These are phyloP conservation scores for Margaritifera margaritifera DNA, from an alignment of 2,888 invertebrate species.

Conservation along the genomic window DNA sequence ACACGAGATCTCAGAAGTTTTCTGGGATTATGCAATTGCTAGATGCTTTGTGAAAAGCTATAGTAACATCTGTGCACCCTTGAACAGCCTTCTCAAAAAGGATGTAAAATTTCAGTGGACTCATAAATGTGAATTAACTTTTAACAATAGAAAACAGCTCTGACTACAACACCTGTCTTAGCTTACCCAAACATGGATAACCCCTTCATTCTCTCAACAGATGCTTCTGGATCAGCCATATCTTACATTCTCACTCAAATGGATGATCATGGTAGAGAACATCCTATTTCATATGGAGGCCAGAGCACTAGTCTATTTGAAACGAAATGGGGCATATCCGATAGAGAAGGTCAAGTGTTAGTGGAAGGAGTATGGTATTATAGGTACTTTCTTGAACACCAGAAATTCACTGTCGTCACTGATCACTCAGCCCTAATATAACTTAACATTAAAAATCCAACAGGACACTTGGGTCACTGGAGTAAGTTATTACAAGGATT, in stretches of 20 bases:
- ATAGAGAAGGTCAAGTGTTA: not conserved
- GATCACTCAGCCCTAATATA: not conserved
- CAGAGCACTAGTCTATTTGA: not conserved
- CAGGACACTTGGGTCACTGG: not conserved
- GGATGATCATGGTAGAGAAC: not conserved
- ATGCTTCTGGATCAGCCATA: no score
- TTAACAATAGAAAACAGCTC: no score
- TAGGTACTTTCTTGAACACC: not conserved
- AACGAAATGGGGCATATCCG: not conserved
- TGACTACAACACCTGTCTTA: no score
- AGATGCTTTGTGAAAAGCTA: no score
- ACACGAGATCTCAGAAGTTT: no score
- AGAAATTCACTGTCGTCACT: not conserved
- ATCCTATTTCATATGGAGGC: slow-evolving; percentile 1
- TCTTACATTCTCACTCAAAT: not conserved
- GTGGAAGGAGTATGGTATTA: not conserved
- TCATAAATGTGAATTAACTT: no score
- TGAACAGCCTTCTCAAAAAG: no score
- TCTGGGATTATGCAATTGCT: no score
- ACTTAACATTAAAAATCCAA: not conserved
- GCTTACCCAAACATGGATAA: no score
- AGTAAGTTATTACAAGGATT: not conserved
- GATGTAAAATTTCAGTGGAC: no score
- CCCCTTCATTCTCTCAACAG: no score
- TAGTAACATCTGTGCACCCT: no score